Conservation (phyloP, 2,888 invertebrate species). For the Gordius sp. region DNA sequence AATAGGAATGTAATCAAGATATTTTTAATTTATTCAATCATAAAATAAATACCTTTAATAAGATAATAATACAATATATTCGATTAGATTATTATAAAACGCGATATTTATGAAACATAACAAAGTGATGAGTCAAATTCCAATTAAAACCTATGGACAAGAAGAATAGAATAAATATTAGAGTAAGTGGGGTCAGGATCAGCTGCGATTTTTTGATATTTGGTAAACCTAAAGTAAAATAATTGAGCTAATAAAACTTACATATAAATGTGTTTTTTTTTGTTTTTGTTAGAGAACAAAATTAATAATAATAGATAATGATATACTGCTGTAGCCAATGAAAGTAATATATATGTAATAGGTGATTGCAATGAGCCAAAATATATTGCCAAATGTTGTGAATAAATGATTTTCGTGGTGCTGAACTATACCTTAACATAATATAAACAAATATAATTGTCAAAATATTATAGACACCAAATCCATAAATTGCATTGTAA, state of each 20-base stretch:
- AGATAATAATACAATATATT: too few relatives aligned
- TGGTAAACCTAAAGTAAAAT: slow-evolving; percentile 44
- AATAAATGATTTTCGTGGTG: background rate
- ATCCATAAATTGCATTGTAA: too few relatives aligned
- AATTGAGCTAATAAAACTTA: too few relatives aligned
- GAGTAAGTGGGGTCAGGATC: slow-evolving; percentile 54
- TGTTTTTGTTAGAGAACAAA: too few relatives aligned
- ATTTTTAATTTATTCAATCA: too few relatives aligned
- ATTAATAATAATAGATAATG: too few relatives aligned
- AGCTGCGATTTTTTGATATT: slow-evolving; percentile 56
- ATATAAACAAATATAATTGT: slow-evolving; percentile 1
- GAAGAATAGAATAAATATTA: slow-evolving; percentile 47
- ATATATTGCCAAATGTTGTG: slow-evolving; percentile 47
- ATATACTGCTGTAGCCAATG: slow-evolving; percentile 71
- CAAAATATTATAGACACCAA: slow-evolving; percentile 16
- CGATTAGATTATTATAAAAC: slow-evolving; percentile 32
- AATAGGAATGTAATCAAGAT: too few relatives aligned
- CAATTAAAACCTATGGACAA: slow-evolving; percentile 47
- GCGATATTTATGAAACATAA: slow-evolving; percentile 54
- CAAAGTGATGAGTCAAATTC: slow-evolving; percentile 54
- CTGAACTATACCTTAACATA: background rate
- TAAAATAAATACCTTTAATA: too few relatives aligned
- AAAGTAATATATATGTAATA: slow-evolving; percentile 93
- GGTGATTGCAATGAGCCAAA: slow-evolving; percentile 62
- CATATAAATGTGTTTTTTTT: too few relatives aligned